Conservation (phyloP, 2,113 vertebrate genomes). For the Rhipidura dahli region DNA sequence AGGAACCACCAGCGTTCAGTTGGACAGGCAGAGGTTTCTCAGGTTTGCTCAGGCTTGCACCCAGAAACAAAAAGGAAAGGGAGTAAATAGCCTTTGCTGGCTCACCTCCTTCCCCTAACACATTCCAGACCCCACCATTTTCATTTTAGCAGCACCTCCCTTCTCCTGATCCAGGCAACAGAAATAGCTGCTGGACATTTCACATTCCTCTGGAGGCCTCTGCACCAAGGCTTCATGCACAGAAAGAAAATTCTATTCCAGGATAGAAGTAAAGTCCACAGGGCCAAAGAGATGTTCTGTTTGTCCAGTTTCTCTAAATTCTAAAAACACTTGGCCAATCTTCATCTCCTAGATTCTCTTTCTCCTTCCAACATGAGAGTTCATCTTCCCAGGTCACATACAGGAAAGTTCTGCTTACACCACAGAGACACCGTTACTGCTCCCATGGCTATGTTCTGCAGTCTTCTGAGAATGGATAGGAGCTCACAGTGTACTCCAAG, state of each 20-base stretch:
- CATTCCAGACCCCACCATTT: background rate
- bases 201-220: background rate
- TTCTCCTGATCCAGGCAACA: background rate
- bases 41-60: background rate
- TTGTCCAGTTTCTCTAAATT: background rate
- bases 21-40: background rate
- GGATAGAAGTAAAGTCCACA: background rate
- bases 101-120: background rate
- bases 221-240: background rate
- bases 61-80: background rate
- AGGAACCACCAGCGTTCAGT: background rate
- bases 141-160: background rate
- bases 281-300: background rate
- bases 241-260: background rate
- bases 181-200: background rate
- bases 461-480: conserved; percentile 17
- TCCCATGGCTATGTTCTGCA: background rate
- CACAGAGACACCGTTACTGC: background rate
- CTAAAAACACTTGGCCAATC: background rate
- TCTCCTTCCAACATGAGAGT: background rate
- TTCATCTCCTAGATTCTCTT: background rate
- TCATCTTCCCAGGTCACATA: background rate
- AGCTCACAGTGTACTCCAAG: background rate
- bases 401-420: background rate
- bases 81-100: background rate